Evolutionary conservation across 2,797 vertebrate genomes (phyloP).

Genomic region (Xenentodon cancila): DNA sequence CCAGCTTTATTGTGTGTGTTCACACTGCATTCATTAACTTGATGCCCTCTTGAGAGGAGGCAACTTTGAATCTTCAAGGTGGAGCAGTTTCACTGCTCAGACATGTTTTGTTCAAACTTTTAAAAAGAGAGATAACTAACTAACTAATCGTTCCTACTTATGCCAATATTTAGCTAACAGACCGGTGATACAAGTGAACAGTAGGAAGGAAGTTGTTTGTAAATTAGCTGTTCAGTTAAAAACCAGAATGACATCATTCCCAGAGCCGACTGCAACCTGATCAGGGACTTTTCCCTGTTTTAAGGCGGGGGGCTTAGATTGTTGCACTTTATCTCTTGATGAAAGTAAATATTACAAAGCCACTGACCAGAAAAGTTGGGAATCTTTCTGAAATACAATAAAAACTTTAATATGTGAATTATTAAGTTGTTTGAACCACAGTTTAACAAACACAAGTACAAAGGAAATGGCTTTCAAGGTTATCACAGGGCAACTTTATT

Average conservation of each 20-base stretch:
- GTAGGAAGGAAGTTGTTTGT: slow-evolving; percentile 4
- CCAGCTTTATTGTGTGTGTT: slow-evolving; percentile 24
- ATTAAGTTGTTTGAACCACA: too few relatives aligned
- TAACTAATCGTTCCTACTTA: too few relatives aligned
- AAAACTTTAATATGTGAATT: too few relatives aligned
- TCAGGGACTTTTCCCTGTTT: slow-evolving; percentile 19
- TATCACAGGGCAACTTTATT: too few relatives aligned
- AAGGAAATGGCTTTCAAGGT: too few relatives aligned
- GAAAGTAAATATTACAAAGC: too few relatives aligned
- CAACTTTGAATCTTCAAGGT: slow-evolving; percentile 5
- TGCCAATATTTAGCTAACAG: neutral
- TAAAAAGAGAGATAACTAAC: too few relatives aligned
- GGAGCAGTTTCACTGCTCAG: slow-evolving; percentile 37
- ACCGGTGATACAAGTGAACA: slow-evolving; percentile 13
- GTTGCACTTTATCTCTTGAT: too few relatives aligned
- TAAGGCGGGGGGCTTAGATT: too few relatives aligned
- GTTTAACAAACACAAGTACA: too few relatives aligned
- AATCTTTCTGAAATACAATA: too few relatives aligned
- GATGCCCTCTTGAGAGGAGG: slow-evolving; percentile 4
- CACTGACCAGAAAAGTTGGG: too few relatives aligned
- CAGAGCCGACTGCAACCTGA: slow-evolving; percentile 5
- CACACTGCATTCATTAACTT: slow-evolving; percentile 15
- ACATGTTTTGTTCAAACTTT: slow-evolving; percentile 41
- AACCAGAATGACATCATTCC: slow-evolving; percentile 1
- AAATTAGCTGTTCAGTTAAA: slow-evolving; percentile 8